Evolutionary conservation across 2,888 invertebrate species (phyloP).

Genomic region (Athetis lepigone): DNA sequence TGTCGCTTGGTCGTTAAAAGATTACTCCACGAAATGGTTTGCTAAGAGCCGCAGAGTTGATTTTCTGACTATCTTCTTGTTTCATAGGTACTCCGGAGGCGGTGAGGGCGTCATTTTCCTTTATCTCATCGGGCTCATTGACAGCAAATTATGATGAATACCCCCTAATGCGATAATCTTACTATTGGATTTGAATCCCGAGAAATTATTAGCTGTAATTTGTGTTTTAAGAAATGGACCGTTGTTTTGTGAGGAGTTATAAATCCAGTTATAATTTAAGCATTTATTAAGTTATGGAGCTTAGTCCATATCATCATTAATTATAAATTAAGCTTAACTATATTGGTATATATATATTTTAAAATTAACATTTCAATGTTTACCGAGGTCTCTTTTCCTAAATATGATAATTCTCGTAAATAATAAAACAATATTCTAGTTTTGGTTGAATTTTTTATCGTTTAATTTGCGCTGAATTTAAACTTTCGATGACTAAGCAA

Average conservation of each 20-base stretch:
- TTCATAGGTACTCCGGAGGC: neutral
- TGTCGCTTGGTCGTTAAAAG: too few species aligned
- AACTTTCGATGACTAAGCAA: too few species aligned
- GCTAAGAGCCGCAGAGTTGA: neutral
- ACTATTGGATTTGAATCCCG: slow-evolving; percentile 2
- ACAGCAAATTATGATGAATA: slow-evolving; percentile 58
- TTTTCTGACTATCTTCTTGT: slow-evolving; percentile 6
- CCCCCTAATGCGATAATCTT: slow-evolving; percentile 35
- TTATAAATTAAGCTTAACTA: too few species aligned
- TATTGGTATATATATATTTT: too few species aligned
- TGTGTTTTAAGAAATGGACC: neutral
- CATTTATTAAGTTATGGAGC: too few species aligned
- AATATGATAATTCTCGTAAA: too few species aligned
- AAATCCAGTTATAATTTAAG: slow-evolving; percentile 2
- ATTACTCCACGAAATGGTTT: neutral
- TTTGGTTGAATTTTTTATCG: too few species aligned
- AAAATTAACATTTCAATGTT: too few species aligned
- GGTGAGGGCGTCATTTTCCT: slow-evolving; percentile 34
- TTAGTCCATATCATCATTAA: too few species aligned
- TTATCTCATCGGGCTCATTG: slow-evolving; percentile 50
- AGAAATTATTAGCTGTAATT: slow-evolving; percentile 13
- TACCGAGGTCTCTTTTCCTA: too few species aligned
- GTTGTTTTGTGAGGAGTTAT: slow-evolving; percentile 1
- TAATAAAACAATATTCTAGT: too few species aligned
- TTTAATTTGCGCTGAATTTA: too few species aligned